Base-by-base conservation (phyloP, 2,113 vertebrate genomes). In the Corythoichthys intestinalis region DNA sequence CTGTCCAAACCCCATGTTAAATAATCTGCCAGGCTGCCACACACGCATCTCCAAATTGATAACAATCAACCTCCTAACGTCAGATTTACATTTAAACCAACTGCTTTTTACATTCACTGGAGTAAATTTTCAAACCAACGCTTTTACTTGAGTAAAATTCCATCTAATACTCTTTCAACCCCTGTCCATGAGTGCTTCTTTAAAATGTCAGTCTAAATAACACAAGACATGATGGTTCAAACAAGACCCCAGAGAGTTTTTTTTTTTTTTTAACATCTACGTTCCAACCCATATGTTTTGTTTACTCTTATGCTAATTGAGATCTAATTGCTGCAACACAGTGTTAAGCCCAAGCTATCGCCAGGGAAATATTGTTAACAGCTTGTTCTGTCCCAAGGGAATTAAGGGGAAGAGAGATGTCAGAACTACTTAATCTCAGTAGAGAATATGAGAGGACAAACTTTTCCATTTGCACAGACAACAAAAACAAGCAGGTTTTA, bases 221-320 rank as follows among this genome's bases (percentile, higher is more conserved):
- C 41, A 7, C 3, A 81, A 82, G 84, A 76, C 69, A 1, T 7
- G 0, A 8, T 67, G 84, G 70, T 63, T 82, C 82, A 90, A 90
- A 90, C 86, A 72, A 86, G 88, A 70, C 88, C 82, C 79, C 50
- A 20, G 82, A 80, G 87, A 82, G 54, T 72, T 28, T 56, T 28
- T 15, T 49, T 56, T 11, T 17, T 49, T 8, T 69, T 37, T 72
- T 75, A 77, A 83, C 80, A 83, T 79, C 76, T 78, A 67, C 74
- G 56, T 81, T 70, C 53, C 61, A 52, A 69, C 60, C 62, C 59
- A 34, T 41, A 28, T 65, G 13, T 50, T 34, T 49, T 65, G 88
- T 88, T 87, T 87, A 85, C 84, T 83, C 69, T 67, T 50, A 2
- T 60, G 87, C 83, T 90, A 90, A 90, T 90, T 90, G 82, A 88